These are phyloP conservation scores for Ophion obscuratus DNA, from an alignment of 2,888 invertebrate species.

Conservation along the genomic window DNA sequence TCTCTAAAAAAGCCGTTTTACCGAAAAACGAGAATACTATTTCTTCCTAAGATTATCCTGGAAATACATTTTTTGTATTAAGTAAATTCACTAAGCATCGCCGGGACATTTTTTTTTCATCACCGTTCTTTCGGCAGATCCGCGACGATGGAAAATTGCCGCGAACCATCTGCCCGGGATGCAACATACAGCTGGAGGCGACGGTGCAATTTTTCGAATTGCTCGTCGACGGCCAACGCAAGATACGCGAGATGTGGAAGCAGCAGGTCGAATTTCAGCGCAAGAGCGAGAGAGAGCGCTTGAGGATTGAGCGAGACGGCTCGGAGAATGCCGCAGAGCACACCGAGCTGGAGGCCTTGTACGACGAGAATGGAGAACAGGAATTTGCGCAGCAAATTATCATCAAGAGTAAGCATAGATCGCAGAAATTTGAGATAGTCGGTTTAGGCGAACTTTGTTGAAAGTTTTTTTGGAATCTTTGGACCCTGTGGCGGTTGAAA, in stretches of 20 bases:
- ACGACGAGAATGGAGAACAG: conserved; percentile 74
- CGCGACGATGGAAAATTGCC: conserved; percentile 89
- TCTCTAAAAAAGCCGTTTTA: neutral
- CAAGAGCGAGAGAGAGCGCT: conserved; percentile 80
- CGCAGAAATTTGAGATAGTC: neutral
- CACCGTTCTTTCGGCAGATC: conserved; percentile 84
- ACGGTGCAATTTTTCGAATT: conserved; percentile 90
- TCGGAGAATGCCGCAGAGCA: conserved; percentile 70
- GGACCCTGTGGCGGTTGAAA: neutral
- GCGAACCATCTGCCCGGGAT: conserved; percentile 90
- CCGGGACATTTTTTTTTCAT: neutral
- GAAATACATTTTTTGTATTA: neutral
- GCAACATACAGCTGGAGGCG: conserved; percentile 90
- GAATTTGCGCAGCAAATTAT: conserved; percentile 84
- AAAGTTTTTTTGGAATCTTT: neutral
- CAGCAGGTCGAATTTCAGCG: conserved; percentile 83
- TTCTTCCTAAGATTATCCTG: neutral
- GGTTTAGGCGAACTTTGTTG: too few species aligned
- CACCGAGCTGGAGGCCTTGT: conserved; percentile 68
- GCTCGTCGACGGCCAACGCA: conserved; percentile 89
- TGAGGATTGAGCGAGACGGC: conserved; percentile 72
- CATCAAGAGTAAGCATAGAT: conserved; percentile 84
- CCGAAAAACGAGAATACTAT: neutral
- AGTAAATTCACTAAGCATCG: neutral
- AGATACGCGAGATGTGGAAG: conserved; percentile 85